Conservation (phyloP, 1,140 invertebrate species). For the Glomeris maerens region DNA sequence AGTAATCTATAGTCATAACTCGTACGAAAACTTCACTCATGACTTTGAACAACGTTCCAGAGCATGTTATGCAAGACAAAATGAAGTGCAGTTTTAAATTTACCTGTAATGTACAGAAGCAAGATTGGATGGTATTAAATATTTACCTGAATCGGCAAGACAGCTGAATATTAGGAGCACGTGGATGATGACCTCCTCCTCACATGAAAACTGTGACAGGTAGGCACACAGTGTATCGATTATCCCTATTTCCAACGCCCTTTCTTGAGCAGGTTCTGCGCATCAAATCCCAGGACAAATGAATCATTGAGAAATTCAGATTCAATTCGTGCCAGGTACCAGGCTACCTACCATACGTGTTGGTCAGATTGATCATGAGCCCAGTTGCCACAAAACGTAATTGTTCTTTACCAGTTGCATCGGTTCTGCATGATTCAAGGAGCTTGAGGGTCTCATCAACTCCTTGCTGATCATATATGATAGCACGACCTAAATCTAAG, state of each 20-base stretch:
- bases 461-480: constrained; percentile 30
- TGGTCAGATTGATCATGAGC: constrained; percentile 61
- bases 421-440: constrained; percentile 24
- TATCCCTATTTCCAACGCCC: constrained; percentile 48
- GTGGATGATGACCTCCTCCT: constrained; percentile 48
- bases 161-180: constrained; percentile 54
- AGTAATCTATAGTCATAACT: neutral
- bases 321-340: constrained; percentile 22
- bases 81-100: too few relatives aligned
- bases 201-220: constrained; percentile 34
- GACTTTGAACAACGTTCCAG: too few relatives aligned
- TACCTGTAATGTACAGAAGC: too few relatives aligned
- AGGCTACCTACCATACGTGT: constrained; percentile 51
- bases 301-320: constrained; percentile 7
- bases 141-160: constrained; percentile 47
- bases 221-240: constrained; percentile 43
- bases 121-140: neutral
- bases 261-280: constrained; percentile 22
- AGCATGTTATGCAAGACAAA: too few relatives aligned
- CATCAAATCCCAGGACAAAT: neutral
- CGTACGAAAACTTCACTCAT: neutral
- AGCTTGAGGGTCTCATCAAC: constrained; percentile 26
- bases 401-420: constrained; percentile 25
- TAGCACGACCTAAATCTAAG: constrained; percentile 31
- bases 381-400: constrained; percentile 43